Base-by-base conservation (phyloP, 1,140 invertebrate species). In the Pogonus chalceus region DNA sequence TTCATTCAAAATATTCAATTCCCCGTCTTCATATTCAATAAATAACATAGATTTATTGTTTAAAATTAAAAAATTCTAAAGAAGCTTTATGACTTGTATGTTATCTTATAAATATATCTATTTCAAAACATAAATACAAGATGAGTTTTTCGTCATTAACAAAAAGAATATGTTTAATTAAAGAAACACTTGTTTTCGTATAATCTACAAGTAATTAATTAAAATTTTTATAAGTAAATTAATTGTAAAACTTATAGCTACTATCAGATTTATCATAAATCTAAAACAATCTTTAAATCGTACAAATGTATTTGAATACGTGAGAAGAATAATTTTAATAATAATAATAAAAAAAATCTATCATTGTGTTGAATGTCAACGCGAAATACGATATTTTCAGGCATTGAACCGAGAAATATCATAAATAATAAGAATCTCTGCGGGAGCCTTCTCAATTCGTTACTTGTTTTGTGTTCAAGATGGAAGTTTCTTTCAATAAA, bases 351-450 rank as follows among this genome's bases (percentile, higher is more conserved):
- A 43, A 43, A 43, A 43, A 43, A 9, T 43, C 4, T 16, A 43
- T 43, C 37, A 43, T 43, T 43, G 37, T 43, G 37, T 43, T 4
- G 18, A 43, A 43, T 43, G 37, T 43, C 37, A 43, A 43, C 37
- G 37, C 37, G 37, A 43, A 43, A 43, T 18, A 12, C 18, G 37
- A 43, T 43, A 43, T 43, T 43, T 16, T 4, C n/a, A 9, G 18
- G 37, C 18, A 43, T 18, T 16, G 37, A 43, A 18, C 37, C 18
- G 37, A 10, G 9, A 12, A 16, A 12, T 12, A 18, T 43, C 9
- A 43, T 43, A 12, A 43, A 43, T 43, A 43, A 43, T 43, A 43
- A 43, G 9, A 10, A 4, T 12, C 7, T 12, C 37, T 43, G 18
- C 9, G 26, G 37, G 37, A 43, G 18, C 9, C 37, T 43, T 7